These are phyloP conservation scores for Plagodis dolabraria DNA, from an alignment of 2,888 invertebrate genomes.

Conservation along the genomic window DNA sequence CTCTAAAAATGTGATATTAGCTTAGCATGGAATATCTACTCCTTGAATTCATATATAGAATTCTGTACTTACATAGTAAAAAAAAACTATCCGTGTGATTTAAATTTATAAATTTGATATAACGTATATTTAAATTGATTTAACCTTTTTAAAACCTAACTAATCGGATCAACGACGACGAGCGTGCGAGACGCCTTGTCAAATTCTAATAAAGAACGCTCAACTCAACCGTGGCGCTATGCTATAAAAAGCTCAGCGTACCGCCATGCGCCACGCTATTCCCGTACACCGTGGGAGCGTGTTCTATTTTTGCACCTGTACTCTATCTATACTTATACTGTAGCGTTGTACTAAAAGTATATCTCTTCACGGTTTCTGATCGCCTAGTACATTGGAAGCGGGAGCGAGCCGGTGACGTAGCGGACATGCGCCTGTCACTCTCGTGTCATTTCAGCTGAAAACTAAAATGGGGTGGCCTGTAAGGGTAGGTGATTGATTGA, in stretches of 20 bases:
- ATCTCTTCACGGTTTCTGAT: conserved; percentile 56
- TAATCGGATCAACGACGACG: no score
- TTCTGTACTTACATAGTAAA: no score
- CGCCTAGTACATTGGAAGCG: conserved; percentile 73
- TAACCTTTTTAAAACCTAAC: no score
- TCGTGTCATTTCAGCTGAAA: conserved; percentile 54
- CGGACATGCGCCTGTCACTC: conserved; percentile 72
- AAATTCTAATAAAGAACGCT: conserved; percentile 30
- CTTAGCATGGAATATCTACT: no score
- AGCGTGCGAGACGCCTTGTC: background rate
- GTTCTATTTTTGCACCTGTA: conserved; percentile 75
- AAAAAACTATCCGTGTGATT: no score
- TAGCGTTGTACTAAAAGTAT: conserved; percentile 22
- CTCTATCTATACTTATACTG: conserved; percentile 13
- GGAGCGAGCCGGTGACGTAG: conserved; percentile 80
- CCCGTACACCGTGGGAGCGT: conserved; percentile 62
- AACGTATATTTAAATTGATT: no score
- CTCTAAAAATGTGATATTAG: no score
- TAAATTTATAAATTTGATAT: no score
- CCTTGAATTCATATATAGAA: no score
- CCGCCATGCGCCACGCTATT: conserved; percentile 57
- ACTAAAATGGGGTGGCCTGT: conserved; percentile 33
- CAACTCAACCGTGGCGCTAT: conserved; percentile 39
- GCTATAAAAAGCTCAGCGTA: conserved; percentile 47
- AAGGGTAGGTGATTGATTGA: conserved; percentile 11